Base-by-base conservation (phyloP, 2,113 vertebrate species). In the Azemiops feae region DNA sequence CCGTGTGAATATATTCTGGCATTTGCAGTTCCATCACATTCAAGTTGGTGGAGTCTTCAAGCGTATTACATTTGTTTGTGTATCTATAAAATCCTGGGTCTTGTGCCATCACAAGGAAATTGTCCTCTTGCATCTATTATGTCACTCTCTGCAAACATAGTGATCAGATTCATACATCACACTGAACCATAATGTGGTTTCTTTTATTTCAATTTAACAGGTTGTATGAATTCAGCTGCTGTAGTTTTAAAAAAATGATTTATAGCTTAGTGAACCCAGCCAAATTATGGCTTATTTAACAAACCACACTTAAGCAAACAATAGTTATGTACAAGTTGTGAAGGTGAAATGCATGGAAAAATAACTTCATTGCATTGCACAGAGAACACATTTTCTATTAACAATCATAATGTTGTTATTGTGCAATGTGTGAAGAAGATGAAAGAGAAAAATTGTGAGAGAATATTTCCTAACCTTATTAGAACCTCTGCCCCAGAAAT, bases 401-500 rank as follows among this genome's bases (percentile, higher is more conserved):
- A 88, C 50, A 74, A 45, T 20, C 25, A n/a, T 18, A 87, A 14
- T 50, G 20, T 54, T 52, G 34, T 27, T 53, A 43, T 53, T 45
- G 52, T n/a, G 16, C 87, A 92, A 27, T 54, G 43, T 16, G 11
- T 18, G 58, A 25, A 23, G 0, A 57, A 50, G n/a, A 34, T 25
- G 88, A n/a, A 20, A 47, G 54, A 85, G 91, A 12, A n/a, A 55
- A 23, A 87, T 81, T 58, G 89, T 39, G 85, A 87, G 64, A 89
- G 27, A 43, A 16, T 47, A 92, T 95, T 96, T 69, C 88, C 89
- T 54, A 20, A 11, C 50, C 0, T 0, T 89, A 85, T 91, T 93
- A 91, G 47, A 92, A 87, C 94, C 92, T 94, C 58, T 95, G 52
- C 54, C 85, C 47, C 22, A 27, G 85, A 95, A 96, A 94, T 25